Evolutionary conservation across 1,140 invertebrate genomes (phyloP).

Genomic region (Caenorhabditis tropicalis): DNA sequence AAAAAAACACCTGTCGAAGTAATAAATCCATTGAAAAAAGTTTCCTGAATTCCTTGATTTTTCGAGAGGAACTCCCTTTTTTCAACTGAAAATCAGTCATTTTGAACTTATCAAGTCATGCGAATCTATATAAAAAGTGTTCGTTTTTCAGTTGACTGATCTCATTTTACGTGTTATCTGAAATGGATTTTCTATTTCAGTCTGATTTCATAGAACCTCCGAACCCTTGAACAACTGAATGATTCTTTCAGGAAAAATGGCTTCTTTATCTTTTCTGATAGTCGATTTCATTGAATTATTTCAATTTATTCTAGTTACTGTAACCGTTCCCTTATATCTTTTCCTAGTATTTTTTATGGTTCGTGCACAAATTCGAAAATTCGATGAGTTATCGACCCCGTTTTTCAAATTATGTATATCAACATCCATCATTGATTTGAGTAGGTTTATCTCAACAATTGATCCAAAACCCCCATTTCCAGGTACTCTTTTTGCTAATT

Average conservation of each 20-base stretch:
- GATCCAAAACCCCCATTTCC: neutral
- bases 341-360: constrained; percentile 18
- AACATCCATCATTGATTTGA: neutral
- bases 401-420: constrained; percentile 26
- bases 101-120: neutral
- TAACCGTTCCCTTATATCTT: neutral
- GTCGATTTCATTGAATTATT: neutral
- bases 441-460: neutral
- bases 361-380: neutral
- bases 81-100: too few species aligned
- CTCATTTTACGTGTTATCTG: neutral
- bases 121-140: neutral
- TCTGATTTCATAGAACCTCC: neutral
- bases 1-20: neutral
- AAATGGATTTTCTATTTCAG: neutral
- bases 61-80: neutral
- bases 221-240: neutral
- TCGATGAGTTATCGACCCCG: neutral
- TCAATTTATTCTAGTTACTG: neutral
- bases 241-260: neutral
- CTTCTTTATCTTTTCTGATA: neutral
- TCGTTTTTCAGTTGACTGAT: neutral
- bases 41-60: neutral
- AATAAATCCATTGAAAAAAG: too few species aligned
- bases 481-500: constrained; percentile 15